Evolutionary conservation across 2,113 vertebrate genomes (phyloP).

Genomic region (Anhinga rufa): DNA sequence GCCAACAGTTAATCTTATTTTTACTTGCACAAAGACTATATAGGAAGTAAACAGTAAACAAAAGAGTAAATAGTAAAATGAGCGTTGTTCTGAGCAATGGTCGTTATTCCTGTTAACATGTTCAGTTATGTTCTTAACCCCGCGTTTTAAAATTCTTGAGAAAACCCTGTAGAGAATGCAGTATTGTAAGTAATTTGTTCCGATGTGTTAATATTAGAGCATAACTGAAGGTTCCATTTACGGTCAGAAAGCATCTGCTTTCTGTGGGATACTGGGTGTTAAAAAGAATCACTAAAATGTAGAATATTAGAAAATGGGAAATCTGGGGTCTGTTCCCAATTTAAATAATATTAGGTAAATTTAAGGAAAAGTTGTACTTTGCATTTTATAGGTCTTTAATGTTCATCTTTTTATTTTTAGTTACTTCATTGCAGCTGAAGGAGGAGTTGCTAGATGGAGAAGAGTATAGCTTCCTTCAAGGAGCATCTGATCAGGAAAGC

Average conservation of each 20-base stretch:
- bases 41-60: background rate
- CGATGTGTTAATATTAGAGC: background rate
- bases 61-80: background rate
- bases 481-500: slow-evolving; percentile 94
- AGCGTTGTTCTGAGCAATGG: background rate
- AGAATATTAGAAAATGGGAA: background rate
- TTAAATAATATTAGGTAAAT: background rate
- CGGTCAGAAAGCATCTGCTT: background rate
- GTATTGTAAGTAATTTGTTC: background rate
- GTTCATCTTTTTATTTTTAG: slow-evolving; percentile 63
- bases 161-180: background rate
- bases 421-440: slow-evolving; percentile 87
- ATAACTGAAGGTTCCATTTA: background rate
- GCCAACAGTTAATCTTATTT: background rate
- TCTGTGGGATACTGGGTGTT: background rate
- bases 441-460: slow-evolving; percentile 90
- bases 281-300: background rate
- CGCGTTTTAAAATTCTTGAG: background rate
- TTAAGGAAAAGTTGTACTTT: background rate
- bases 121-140: background rate
- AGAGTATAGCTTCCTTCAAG: slow-evolving; percentile 91
- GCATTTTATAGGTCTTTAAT: background rate
- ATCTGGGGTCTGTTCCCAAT: background rate
- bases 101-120: background rate
- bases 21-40: background rate